Conservation (phyloP, 2,113 vertebrate species). For the Gorsachius goisagi region DNA sequence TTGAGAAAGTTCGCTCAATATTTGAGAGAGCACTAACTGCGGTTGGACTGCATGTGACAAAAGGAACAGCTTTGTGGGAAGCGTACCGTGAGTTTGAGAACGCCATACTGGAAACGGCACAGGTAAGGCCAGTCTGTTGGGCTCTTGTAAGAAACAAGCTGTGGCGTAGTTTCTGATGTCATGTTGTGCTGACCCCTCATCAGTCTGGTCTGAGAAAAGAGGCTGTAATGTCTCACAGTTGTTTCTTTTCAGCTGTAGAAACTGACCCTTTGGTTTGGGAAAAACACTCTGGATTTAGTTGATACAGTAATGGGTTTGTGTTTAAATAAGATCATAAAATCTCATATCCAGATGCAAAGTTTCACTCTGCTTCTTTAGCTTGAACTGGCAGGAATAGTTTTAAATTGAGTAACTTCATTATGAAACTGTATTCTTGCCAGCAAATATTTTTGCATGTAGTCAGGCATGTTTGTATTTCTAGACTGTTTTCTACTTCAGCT, state of each 20-base stretch:
- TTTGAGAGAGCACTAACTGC: conserved; percentile 91
- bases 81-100: conserved; percentile 96
- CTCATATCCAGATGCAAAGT: background rate
- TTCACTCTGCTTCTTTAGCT: background rate
- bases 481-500: background rate
- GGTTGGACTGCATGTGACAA: conserved; percentile 91
- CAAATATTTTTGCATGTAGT: background rate
- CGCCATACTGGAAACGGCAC: conserved; percentile 87
- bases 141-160: background rate
- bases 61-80: conserved; percentile 91
- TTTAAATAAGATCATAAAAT: background rate
- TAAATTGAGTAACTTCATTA: background rate
- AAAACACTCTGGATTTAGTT: background rate
- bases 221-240: accelerated
- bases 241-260: background rate
- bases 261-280: background rate
- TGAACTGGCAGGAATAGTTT: background rate
- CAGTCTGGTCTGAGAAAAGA: background rate
- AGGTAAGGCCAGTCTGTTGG: conserved; percentile 73
- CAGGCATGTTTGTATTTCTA: background rate
- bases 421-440: background rate
- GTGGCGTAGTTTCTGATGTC: background rate
- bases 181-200: background rate
- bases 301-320: background rate
- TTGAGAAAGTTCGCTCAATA: conserved; percentile 86